phyloP scores from a whole-genome alignment of 2,113 vertebrate species.

The Myrmecophaga tridactyla region DNA sequence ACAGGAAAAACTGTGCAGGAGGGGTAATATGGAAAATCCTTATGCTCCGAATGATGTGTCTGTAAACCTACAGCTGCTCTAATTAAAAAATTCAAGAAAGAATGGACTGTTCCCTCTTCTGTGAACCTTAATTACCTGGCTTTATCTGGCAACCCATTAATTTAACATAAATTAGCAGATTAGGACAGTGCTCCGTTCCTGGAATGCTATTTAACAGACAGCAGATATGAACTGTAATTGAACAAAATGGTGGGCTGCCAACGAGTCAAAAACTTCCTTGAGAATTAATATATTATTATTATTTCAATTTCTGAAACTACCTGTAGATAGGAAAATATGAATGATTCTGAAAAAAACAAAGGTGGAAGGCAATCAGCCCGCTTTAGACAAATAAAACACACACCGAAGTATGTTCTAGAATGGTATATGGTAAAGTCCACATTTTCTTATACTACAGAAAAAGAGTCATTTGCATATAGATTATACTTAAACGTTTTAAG shows the following conservation, averaged over 20 bases:
- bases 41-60: too few relatives aligned
- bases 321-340: background rate
- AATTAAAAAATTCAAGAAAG: too few relatives aligned
- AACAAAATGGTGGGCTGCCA: background rate
- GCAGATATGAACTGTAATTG: background rate
- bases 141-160: background rate
- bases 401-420: background rate
- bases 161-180: constrained; percentile 22
- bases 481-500: background rate
- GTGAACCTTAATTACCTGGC: background rate
- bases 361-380: background rate
- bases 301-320: background rate
- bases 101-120: background rate
- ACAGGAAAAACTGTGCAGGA: too few relatives aligned
- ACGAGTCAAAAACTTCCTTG: constrained; percentile 4
- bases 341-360: constrained; percentile 27
- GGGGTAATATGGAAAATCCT: too few relatives aligned
- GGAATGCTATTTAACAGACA: background rate
- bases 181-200: background rate
- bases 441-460: background rate
- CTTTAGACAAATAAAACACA: background rate
- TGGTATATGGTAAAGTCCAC: background rate
- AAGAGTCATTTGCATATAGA: background rate
- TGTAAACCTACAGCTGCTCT: too few relatives aligned
- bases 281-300: background rate